Percentiles rank a stretch among this genome's conserved stretches.
phyloP scores from a whole-genome alignment of 2,888 invertebrate genomes.

The Copidosoma aretas region DNA sequence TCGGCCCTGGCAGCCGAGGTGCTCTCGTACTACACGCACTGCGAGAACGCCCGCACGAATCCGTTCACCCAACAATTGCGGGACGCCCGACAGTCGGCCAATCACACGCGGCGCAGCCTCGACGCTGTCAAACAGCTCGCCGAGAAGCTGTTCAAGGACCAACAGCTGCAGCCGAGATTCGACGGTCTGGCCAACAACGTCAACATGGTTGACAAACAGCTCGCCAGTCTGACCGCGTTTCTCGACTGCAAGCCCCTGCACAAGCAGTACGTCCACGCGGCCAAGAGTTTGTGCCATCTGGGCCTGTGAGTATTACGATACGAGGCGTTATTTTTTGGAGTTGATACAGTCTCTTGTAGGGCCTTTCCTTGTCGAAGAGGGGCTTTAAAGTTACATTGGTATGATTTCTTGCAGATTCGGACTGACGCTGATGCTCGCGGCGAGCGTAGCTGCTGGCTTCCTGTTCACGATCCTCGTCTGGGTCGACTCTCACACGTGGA shows the following conservation, averaged over 20 bases:
- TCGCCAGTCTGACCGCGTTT: slow-evolving; percentile 71
- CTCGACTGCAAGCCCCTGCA: slow-evolving; percentile 86
- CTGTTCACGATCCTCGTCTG: slow-evolving; percentile 91
- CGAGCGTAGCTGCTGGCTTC: slow-evolving; percentile 85
- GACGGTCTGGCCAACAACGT: slow-evolving; percentile 80
- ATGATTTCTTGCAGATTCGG: slow-evolving; percentile 66
- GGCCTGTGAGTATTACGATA: slow-evolving; percentile 68
- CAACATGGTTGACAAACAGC: slow-evolving; percentile 76
- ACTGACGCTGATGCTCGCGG: slow-evolving; percentile 83
- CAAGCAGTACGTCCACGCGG: slow-evolving; percentile 80
- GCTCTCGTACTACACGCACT: slow-evolving; percentile 81
- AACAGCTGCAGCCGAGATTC: slow-evolving; percentile 73
- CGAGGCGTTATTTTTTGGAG: neutral
- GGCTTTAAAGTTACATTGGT: no score
- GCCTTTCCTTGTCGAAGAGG: neutral
- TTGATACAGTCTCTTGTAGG: neutral
- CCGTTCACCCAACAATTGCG: slow-evolving; percentile 82
- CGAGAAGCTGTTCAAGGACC: slow-evolving; percentile 65
- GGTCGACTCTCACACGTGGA: slow-evolving; percentile 96
- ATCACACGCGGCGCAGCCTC: slow-evolving; percentile 65
- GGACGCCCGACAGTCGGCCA: slow-evolving; percentile 77
- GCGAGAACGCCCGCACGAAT: slow-evolving; percentile 79
- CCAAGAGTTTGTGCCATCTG: slow-evolving; percentile 82
- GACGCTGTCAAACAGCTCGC: slow-evolving; percentile 65
- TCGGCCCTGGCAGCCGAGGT: slow-evolving; percentile 63